Evolutionary conservation across 1,140 invertebrate genomes (phyloP).

Genomic region (Magallana ariakensis): DNA sequence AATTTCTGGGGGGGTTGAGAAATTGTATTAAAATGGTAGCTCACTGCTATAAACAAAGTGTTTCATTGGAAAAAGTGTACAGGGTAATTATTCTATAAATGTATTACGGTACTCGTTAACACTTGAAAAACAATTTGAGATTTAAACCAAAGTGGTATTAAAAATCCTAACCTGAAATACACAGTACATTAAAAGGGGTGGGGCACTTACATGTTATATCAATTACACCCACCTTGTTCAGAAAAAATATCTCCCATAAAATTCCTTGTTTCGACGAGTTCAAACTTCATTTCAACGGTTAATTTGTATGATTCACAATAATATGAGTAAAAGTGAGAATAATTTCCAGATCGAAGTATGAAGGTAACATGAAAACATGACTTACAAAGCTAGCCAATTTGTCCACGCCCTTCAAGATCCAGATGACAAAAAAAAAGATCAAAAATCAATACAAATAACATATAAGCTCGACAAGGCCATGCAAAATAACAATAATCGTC

Average conservation of each 20-base stretch:
- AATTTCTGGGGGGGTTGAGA: no score
- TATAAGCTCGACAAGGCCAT: neutral
- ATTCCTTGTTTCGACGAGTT: neutral
- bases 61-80: no score
- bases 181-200: neutral
- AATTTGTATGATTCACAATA: neutral
- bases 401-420: conserved; percentile 9
- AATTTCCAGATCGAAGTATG: no score
- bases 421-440: neutral
- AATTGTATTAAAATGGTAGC: no score
- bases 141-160: no score
- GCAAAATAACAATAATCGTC: neutral
- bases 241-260: no score
- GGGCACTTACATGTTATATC: neutral
- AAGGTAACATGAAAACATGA: neutral
- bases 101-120: no score
- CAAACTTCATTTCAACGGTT: neutral
- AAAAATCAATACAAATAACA: conserved; percentile 11
- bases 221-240: neutral
- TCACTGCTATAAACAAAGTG: no score
- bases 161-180: no score
- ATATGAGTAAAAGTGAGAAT: no score
- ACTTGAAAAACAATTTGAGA: no score
- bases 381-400: neutral
- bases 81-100: no score